Conservation (phyloP, 2,888 invertebrate genomes). For the Synergus umbraculus region DNA sequence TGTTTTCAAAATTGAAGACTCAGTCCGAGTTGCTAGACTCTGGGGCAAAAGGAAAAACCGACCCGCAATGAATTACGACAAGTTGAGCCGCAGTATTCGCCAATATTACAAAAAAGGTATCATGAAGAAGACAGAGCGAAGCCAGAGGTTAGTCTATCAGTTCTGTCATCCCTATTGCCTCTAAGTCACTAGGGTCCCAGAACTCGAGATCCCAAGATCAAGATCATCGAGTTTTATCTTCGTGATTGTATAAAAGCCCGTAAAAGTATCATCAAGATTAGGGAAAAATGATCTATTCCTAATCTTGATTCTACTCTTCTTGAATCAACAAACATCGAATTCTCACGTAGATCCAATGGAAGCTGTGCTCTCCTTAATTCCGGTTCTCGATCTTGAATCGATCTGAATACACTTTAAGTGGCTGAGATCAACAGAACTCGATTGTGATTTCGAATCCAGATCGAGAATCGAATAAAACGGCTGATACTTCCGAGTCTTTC, state of each 20-base stretch:
- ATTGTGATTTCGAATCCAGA: constrained; percentile 22
- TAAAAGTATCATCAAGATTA: not conserved
- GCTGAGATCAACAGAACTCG: constrained; percentile 19
- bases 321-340: not conserved
- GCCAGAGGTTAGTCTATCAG: constrained; percentile 98
- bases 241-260: not conserved
- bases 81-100: constrained; percentile 96
- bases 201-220: not conserved
- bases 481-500: constrained; percentile 32
- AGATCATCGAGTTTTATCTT: not conserved
- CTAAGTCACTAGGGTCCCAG: constrained; percentile 74
- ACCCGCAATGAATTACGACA: constrained; percentile 99
- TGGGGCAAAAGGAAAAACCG: constrained; percentile 99
- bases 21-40: constrained; percentile 95
- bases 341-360: constrained; percentile 31
- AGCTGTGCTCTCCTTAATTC: constrained; percentile 23
- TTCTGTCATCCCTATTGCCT: constrained; percentile 97
- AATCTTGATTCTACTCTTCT: not conserved
- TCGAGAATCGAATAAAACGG: constrained; percentile 20
- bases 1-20: constrained; percentile 99
- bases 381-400: constrained; percentile 31
- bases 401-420: constrained; percentile 12
- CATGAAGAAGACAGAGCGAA: constrained; percentile 99
- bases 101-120: constrained; percentile 99
- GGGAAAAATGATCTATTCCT: not conserved